Evolutionary conservation across 2,113 vertebrate species (phyloP).

Genomic region (Scomber colias): DNA sequence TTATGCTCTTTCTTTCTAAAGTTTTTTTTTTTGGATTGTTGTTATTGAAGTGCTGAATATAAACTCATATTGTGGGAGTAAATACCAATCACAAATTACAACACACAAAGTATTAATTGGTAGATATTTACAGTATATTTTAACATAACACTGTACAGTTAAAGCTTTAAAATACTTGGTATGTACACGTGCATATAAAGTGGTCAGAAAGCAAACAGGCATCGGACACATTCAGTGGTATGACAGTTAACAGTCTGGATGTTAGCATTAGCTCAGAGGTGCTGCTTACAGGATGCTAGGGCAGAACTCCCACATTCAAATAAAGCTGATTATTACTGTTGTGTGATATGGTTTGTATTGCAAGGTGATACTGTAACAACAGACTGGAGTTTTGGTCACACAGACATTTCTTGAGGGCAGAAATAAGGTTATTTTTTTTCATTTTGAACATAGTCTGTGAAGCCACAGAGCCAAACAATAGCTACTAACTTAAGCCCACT

Average conservation of each 20-base stretch:
- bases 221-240: constrained; percentile 45
- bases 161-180: constrained; percentile 63
- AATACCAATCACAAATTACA: constrained; percentile 30
- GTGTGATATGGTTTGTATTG: neutral
- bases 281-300: constrained; percentile 9
- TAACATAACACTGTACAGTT: constrained; percentile 67
- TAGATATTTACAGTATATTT: constrained; percentile 71
- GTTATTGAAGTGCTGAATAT: neutral
- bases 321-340: neutral
- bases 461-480: neutral
- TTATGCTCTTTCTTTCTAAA: too few relatives aligned
- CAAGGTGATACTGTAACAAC: neutral
- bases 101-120: constrained; percentile 51
- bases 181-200: constrained; percentile 71
- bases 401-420: constrained; percentile 18
- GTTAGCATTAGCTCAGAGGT: constrained; percentile 23
- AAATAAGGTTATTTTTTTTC: neutral
- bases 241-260: constrained; percentile 62
- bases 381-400: constrained; percentile 6
- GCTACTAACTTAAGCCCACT: too few relatives aligned
- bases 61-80: constrained; percentile 1
- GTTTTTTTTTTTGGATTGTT: too few relatives aligned
- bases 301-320: neutral
- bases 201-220: constrained; percentile 62
- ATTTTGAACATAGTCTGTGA: too few relatives aligned